phyloP scores from a whole-genome alignment of 1,140 invertebrate species.

The Drosophila baimaii region DNA sequence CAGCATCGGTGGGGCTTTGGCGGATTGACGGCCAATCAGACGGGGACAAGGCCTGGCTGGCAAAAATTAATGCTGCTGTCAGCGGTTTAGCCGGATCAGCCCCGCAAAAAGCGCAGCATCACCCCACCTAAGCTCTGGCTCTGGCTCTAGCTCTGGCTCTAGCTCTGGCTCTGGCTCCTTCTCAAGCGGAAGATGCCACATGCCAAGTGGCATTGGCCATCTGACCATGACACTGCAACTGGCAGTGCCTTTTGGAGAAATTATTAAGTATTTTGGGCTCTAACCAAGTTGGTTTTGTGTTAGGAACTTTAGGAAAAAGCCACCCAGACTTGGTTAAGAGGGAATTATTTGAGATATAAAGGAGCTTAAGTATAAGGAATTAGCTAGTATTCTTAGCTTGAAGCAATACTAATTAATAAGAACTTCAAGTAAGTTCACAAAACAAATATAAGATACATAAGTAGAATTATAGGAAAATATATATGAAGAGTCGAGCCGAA shows the following conservation, averaged over 20 bases:
- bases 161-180: neutral
- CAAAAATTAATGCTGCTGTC: slow-evolving; percentile 70
- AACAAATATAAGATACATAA: neutral
- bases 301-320: neutral
- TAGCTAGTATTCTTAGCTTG: neutral
- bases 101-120: slow-evolving; percentile 29
- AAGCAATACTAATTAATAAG: neutral
- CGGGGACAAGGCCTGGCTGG: slow-evolving; percentile 30
- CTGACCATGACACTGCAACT: slow-evolving; percentile 28
- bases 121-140: neutral
- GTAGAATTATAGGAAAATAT: no score
- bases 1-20: slow-evolving; percentile 21
- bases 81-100: slow-evolving; percentile 51
- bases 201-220: slow-evolving; percentile 19
- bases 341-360: no score
- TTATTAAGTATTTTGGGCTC: neutral
- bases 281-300: neutral
- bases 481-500: no score
- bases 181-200: slow-evolving; percentile 30
- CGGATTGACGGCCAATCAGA: slow-evolving; percentile 66
- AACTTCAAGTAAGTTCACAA: neutral
- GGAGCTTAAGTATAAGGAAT: neutral
- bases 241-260: neutral
- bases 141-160: neutral
- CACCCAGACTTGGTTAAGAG: no score